Percentiles rank a stretch among this genome's conserved stretches.
These are phyloP conservation scores for Halocynthia roretzi DNA, from an alignment of 23 tunicate species.

Conservation along the genomic window DNA sequence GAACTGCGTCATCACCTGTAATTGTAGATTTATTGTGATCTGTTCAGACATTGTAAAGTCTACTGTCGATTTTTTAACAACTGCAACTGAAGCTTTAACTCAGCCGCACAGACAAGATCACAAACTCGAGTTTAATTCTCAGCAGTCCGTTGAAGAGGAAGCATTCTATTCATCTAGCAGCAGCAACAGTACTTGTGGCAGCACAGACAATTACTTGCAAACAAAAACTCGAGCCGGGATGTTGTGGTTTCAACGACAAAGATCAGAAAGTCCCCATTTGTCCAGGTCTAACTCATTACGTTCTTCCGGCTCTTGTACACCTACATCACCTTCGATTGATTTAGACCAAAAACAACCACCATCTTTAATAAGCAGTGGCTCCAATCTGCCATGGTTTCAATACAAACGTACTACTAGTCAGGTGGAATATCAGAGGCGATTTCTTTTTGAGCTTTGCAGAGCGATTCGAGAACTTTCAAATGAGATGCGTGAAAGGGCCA, in stretches of 20 bases:
- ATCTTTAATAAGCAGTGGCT: background rate
- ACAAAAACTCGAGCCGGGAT: conserved; percentile 60
- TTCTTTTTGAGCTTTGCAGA: conserved; percentile 71
- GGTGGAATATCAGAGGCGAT: conserved; percentile 41
- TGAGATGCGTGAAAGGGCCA: conserved; percentile 71
- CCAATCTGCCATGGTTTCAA: background rate
- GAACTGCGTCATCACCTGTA: conserved; percentile 17
- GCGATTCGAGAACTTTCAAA: conserved; percentile 76
- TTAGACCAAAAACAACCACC: conserved; percentile 1
- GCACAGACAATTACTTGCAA: background rate
- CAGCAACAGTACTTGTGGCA: background rate
- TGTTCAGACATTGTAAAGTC: conserved; percentile 57
- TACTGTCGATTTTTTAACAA: conserved; percentile 50
- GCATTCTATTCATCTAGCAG: background rate
- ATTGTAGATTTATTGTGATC: conserved; percentile 43
- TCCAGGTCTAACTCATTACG: conserved; percentile 13
- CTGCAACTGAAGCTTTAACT: conserved; percentile 41
- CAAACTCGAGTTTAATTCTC: background rate
- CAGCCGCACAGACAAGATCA: background rate
- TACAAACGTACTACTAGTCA: conserved; percentile 4
- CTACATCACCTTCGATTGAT: background rate
- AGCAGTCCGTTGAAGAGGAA: background rate
- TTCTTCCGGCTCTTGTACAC: conserved; percentile 12
- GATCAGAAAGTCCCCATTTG: conserved; percentile 76
- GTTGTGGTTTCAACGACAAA: conserved; percentile 85